Base-by-base conservation (phyloP, 2,888 invertebrate genomes). In the Ischnus inquisitorius region DNA sequence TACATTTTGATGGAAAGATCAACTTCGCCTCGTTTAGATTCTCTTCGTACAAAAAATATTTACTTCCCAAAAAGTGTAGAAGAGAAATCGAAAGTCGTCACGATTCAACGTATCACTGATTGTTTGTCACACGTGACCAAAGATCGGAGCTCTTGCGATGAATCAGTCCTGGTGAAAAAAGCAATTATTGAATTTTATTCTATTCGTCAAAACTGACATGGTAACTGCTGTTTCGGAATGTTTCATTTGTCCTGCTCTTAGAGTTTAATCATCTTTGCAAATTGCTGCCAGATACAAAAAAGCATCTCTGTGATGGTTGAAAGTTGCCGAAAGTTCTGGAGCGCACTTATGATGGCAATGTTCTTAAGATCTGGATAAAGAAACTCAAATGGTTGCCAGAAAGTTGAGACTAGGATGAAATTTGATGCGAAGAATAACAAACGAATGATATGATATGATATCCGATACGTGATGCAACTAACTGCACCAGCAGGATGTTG, bases 1-100 rank as follows among this genome's bases (percentile, higher is more conserved):
- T 48, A 68, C 60, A 68, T 75, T 46, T 57, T 25, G 34, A 67
- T 12, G 39, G 28, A 67, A 74, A 77, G 16, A 48, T 71, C 14
- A 60, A 3, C 48, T 51, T 22, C 51, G 51, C 39, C 5, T 74
- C 19, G 25, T 28, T 22, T 22, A 34, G 34, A 10, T 69, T 54
- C 34, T 51, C 19, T 4, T 14, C 16, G 1, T 51, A 14, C 2
- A 14, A 48, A 1, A 48, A 48, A 16, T 16, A 48, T 16, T 16
- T 5, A n/a, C n/a, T n/a, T 4, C 16, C 6, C 10, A 2, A 19
- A 51, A 51, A 8, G 8, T 10, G 0, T 51, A 16, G 19, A 51
- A 51, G 2, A 51, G 2, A 1, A 51, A 51, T 19, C 3, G 51
- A 51, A 19, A 51, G 16, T 51, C 2, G n/a, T 51, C 16, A 8